These are phyloP conservation scores for Temnopleurus reevesii DNA, from an alignment of 53 echinoderm and acorn worm genomes.

Conservation along the genomic window DNA sequence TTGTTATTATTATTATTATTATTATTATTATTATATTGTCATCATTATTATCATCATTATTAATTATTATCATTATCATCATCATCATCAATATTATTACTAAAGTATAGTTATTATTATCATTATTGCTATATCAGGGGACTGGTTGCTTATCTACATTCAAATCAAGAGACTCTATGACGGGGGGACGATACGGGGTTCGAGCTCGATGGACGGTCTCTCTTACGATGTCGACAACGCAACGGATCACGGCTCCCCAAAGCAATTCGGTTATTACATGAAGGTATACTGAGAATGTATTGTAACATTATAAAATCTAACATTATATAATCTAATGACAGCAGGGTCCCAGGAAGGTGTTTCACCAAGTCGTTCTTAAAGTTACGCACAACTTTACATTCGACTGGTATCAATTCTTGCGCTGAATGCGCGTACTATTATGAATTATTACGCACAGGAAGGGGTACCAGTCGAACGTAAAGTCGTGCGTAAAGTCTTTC, in stretches of 20 bases:
- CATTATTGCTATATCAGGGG: background rate
- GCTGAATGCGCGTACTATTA: no score
- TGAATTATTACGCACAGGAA: no score
- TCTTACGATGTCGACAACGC: slow-evolving; percentile 2
- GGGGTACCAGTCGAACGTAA: no score
- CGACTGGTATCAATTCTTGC: no score
- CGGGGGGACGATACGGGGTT: background rate
- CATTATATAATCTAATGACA: no score
- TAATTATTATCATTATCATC: background rate
- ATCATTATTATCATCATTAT: background rate
- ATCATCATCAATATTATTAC: background rate
- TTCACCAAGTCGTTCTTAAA: no score
- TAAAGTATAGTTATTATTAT: background rate
- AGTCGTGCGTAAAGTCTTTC: no score
- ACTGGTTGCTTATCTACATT: slow-evolving; percentile 38
- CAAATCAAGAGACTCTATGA: background rate
- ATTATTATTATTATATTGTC: background rate
- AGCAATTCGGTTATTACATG: background rate
- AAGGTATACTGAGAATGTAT: no score
- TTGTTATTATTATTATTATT: background rate
- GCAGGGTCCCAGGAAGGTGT: no score
- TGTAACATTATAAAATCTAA: no score
- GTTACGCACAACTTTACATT: no score
- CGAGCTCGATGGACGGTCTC: background rate
- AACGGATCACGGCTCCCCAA: background rate